Percentiles rank a stretch among this genome's conserved stretches.
These are phyloP conservation scores for Oxycera nigricornis DNA, from an alignment of 2,888 invertebrate species.

Conservation along the genomic window DNA sequence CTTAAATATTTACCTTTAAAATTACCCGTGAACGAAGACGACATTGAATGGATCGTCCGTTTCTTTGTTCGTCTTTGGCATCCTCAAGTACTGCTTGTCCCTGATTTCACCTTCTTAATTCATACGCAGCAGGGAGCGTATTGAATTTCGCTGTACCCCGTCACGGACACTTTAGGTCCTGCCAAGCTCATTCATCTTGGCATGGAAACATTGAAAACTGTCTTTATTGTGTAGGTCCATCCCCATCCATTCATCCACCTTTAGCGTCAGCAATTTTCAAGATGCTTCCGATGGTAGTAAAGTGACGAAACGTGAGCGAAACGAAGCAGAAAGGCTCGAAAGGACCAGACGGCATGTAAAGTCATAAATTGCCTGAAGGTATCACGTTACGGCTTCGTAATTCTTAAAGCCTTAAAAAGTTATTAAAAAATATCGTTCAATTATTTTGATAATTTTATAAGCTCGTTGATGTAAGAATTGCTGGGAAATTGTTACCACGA, in stretches of 20 bases:
- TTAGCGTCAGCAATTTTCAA: not conserved
- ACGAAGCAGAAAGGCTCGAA: not conserved
- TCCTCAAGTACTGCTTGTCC: not conserved
- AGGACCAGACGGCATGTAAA: not conserved
- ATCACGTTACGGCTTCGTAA: not conserved
- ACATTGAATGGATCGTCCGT: no score
- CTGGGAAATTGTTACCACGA: not conserved
- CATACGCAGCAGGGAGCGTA: not conserved
- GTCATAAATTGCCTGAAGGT: no score
- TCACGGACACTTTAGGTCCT: not conserved
- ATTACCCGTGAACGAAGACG: no score
- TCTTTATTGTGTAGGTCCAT: not conserved
- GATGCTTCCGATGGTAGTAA: slow-evolving; percentile 7
- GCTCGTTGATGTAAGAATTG: not conserved
- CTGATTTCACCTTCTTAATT: not conserved
- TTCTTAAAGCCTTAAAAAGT: not conserved
- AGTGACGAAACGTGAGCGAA: slow-evolving; percentile 31
- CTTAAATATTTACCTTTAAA: slow-evolving; percentile 31
- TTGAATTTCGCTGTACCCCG: not conserved
- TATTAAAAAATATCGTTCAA: slow-evolving; percentile 13
- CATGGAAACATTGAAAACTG: not conserved
- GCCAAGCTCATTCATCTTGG: not conserved
- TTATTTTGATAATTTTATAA: not conserved
- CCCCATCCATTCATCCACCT: not conserved
- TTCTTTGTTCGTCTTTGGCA: no score